These are phyloP conservation scores for Limnodromus scolopaceus DNA, from an alignment of 2,797 vertebrate genomes.

Conservation along the genomic window DNA sequence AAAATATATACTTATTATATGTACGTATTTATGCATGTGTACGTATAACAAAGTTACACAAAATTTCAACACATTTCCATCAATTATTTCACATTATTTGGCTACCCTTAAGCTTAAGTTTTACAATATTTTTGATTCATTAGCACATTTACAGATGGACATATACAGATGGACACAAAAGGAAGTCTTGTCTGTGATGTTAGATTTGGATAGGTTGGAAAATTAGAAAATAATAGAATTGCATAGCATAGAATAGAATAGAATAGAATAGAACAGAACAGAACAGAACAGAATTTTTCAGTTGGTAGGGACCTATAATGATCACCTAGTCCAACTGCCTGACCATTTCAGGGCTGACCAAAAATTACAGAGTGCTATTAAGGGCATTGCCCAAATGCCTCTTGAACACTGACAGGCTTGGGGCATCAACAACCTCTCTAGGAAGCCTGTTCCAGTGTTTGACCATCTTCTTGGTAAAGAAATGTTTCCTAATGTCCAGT, in stretches of 20 bases:
- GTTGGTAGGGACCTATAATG: not conserved
- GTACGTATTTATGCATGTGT: not conserved
- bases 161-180: no score
- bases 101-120: not conserved
- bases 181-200: not conserved
- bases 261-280: not conserved
- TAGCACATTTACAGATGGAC: not conserved
- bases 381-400: not conserved
- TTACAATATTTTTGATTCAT: not conserved
- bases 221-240: not conserved
- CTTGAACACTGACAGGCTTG: not conserved
- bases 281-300: not conserved
- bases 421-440: not conserved
- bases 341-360: not conserved
- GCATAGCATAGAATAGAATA: no score
- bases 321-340: not conserved
- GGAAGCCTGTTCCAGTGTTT: not conserved
- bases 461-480: not conserved
- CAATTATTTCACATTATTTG: not conserved
- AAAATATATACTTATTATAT: not conserved
- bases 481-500: not conserved
- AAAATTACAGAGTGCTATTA: not conserved
- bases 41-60: not conserved
- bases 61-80: not conserved
- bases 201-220: not conserved